phyloP scores from a whole-genome alignment of 2,113 vertebrate genomes.

The Oreamnos americanus region DNA sequence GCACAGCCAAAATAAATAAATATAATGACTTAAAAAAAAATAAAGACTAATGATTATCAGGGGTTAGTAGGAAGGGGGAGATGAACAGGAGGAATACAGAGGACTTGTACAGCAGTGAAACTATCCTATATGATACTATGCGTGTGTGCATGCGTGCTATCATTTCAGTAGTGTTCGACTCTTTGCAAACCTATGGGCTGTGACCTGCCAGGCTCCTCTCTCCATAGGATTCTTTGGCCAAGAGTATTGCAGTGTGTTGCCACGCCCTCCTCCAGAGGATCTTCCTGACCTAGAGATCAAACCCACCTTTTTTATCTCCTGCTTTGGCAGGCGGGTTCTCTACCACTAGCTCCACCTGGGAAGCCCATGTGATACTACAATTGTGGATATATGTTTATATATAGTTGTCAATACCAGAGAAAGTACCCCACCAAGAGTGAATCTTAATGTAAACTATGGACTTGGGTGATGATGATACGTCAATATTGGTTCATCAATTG shows the following conservation, averaged over 20 bases:
- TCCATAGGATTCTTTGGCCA: not conserved
- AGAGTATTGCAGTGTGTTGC: not conserved
- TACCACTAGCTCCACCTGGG: not conserved
- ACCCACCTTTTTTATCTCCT: not conserved
- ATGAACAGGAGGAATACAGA: not conserved
- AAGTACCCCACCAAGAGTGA: not conserved
- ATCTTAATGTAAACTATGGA: not conserved
- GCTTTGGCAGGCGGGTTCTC: not conserved
- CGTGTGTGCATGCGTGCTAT: not conserved
- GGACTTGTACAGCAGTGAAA: not conserved
- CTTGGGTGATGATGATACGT: not conserved
- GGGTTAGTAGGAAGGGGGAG: not conserved
- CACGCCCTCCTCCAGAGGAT: not conserved
- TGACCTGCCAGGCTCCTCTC: not conserved
- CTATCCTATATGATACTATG: not conserved
- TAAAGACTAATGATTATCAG: not conserved
- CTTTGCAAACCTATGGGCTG: not conserved
- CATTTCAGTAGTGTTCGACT: not conserved
- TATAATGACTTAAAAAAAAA: not conserved
- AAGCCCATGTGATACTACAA: not conserved
- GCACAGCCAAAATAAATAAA: not conserved
- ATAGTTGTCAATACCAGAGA: not conserved
- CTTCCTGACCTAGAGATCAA: not conserved
- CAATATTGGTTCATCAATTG: fast-evolving
- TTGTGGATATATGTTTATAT: not conserved